A percentile compares a stretch with the other conserved stretches of the same genome.
phyloP scores from a whole-genome alignment of 2,888 invertebrate genomes.

The Spisula subtruncata region DNA sequence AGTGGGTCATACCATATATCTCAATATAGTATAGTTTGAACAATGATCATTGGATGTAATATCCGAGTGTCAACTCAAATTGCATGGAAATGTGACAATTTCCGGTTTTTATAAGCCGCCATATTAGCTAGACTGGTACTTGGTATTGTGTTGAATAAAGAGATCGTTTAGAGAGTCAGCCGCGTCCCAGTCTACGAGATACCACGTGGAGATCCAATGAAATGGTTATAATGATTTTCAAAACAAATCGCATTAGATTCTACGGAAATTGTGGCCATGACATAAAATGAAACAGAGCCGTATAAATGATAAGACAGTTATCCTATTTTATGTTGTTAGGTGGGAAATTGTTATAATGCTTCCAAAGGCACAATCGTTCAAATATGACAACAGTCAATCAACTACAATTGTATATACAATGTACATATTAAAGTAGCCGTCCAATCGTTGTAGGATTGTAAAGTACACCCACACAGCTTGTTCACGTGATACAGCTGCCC shows the following conservation, averaged over 20 bases:
- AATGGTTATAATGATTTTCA: conserved; percentile 17
- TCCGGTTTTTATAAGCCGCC: conserved; percentile 61
- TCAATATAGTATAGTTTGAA: conserved; percentile 40
- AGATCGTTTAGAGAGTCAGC: conserved; percentile 27
- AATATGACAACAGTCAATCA: neutral
- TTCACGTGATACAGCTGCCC: neutral
- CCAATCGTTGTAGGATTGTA: neutral
- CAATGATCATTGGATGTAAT: conserved; percentile 57
- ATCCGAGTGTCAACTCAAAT: conserved; percentile 70
- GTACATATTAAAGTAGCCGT: neutral
- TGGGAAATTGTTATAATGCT: neutral
- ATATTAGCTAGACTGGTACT: conserved; percentile 46
- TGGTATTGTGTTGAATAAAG: conserved; percentile 36
- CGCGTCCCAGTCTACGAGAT: conserved; percentile 16
- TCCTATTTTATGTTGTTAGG: neutral
- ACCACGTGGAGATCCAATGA: conserved; percentile 26
- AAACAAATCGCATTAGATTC: conserved; percentile 37
- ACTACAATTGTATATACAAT: no score
- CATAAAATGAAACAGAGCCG: conserved; percentile 12
- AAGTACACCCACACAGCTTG: neutral
- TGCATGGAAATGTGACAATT: conserved; percentile 70
- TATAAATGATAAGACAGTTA: conserved; percentile 7
- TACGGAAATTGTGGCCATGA: conserved; percentile 17
- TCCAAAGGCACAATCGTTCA: neutral
- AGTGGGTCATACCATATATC: conserved; percentile 21